Base-by-base conservation (phyloP, 64 coral and sea anemone species). In the Montipora sp. region DNA sequence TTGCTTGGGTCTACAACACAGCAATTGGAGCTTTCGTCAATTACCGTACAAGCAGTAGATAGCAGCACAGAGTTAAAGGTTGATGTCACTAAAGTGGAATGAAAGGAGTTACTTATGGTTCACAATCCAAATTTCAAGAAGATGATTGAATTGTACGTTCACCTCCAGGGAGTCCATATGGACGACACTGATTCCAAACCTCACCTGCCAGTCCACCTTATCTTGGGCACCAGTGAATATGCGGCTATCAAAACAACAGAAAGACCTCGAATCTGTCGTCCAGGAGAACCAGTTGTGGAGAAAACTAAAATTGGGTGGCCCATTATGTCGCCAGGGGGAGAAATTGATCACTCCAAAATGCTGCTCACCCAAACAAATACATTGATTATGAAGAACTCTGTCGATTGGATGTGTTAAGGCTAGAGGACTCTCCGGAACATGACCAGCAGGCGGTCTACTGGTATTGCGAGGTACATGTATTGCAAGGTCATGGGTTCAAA, bases 211-310 rank as follows among this genome's bases (percentile, higher is more conserved):
- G 51, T 55, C 5, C 51, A 55, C 51, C 51, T 55, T 5, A 55
- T 55, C 6, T 10, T 55, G 51, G 51, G 51, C 10, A 61, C 83
- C 1, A 69, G 83, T 71, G 83, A 86, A 13, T 86, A 70, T 1
- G 59, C 83, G 3, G 10, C 11, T 9, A 69, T 86, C 0, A 86
- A 86, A 13, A 86, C 83, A 2, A 10, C 2, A 0, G n/a, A 46
- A 3, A 8, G 19, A 3, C 83, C 63, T 1, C 0, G 27, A 7
- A 48, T 86, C 3, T 27, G 83, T 6, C 7, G 5, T 4, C 83
- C 83, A 21, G 83, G 83, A 13, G 36, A 86, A 48, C 83, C 83
- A 70, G 83, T 86, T 7, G 83, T 61, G 7, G 83, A 70, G 51
- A 55, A 55, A 10, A 55, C 51, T 10, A 55, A 55, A 55, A 5